Base-by-base conservation (phyloP, 2,797 vertebrate species). In the Tarsius wallacei region DNA sequence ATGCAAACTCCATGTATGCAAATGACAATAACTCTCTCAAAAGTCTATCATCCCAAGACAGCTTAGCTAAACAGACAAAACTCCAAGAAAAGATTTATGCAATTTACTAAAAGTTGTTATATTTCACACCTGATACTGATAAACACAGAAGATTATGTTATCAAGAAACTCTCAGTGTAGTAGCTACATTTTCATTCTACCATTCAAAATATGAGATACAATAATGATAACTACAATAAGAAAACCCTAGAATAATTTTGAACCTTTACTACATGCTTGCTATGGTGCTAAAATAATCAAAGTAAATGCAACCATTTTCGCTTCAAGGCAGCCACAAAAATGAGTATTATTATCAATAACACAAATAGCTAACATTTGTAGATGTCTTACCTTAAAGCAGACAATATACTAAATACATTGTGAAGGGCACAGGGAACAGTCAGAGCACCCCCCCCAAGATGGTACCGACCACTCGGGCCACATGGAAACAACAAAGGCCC, bases 31-130 rank as follows among this genome's bases (percentile, higher is more conserved):
- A 47, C 22, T 63, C 33, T 78, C 64, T 87, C 31, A 59, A 86
- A 92, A 86, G 13, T 94, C 57, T 70, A 3, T 76, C 70, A 73
- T 33, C n/a, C 13, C 63, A 88, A 0, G 22, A 70, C 5, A 80
- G 42, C 86, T 81, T 93, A 64, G 5, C 31, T 96, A 96, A 90
- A 68, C 2, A 87, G 15, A 53, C 51, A 93, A 33, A 42, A 86
- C 2, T 57, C 17, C 61, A 47, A 81, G 51, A 80, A 88, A 83
- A 81, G 5, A 81, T 51, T 47, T 31, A 80, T 66, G 76, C 21
- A 71, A 1, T 33, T 83, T 86, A 47, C 59, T 89, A 28, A 87
- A 93, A 74, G 15, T 85, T 17, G 5, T 80, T 83, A 49, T 78
- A 80, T 76, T 87, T 88, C 28, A 71, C 4, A 49, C 10, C 31